phyloP scores from a whole-genome alignment of 2,888 invertebrate genomes.

The Trachelus stipa region DNA sequence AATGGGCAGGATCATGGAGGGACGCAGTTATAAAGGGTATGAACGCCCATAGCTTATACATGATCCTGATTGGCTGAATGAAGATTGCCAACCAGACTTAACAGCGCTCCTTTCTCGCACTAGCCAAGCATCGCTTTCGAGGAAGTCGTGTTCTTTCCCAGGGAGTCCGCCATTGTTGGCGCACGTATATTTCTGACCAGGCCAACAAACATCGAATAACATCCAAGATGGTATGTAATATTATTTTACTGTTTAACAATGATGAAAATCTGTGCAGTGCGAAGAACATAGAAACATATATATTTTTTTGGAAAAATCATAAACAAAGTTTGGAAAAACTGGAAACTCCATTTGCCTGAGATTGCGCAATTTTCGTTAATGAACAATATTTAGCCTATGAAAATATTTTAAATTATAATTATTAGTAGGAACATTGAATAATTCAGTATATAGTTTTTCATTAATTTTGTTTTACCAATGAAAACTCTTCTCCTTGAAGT shows the following conservation, averaged over 20 bases:
- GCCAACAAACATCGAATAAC: conserved; percentile 82
- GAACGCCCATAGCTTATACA: too few relatives aligned
- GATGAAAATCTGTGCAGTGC: conserved; percentile 36
- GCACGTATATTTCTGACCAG: conserved; percentile 80
- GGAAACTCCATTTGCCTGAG: conserved; percentile 46
- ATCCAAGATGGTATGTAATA: conserved; percentile 83
- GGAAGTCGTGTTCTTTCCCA: conserved; percentile 73
- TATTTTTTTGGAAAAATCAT: conserved; percentile 52
- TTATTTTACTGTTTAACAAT: conserved; percentile 58
- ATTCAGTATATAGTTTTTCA: too few relatives aligned
- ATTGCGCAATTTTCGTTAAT: conserved; percentile 60
- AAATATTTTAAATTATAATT: too few relatives aligned
- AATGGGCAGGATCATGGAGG: too few relatives aligned
- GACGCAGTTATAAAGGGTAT: too few relatives aligned
- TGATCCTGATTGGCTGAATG: too few relatives aligned
- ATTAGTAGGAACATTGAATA: too few relatives aligned
- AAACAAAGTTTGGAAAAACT: conserved; percentile 28
- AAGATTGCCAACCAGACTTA: too few relatives aligned
- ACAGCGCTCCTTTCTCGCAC: conserved; percentile 6
- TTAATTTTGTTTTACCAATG: too few relatives aligned
- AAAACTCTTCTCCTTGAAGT: too few relatives aligned
- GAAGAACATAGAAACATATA: conserved; percentile 27
- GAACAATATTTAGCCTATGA: too few relatives aligned
- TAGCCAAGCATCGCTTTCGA: not conserved
- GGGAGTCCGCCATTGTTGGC: conserved; percentile 90